A percentile compares a stretch with the other conserved stretches of the same genome.
Evolutionary conservation across 2,797 vertebrate species (phyloP).

Genomic region (Tiaroga cobitis): DNA sequence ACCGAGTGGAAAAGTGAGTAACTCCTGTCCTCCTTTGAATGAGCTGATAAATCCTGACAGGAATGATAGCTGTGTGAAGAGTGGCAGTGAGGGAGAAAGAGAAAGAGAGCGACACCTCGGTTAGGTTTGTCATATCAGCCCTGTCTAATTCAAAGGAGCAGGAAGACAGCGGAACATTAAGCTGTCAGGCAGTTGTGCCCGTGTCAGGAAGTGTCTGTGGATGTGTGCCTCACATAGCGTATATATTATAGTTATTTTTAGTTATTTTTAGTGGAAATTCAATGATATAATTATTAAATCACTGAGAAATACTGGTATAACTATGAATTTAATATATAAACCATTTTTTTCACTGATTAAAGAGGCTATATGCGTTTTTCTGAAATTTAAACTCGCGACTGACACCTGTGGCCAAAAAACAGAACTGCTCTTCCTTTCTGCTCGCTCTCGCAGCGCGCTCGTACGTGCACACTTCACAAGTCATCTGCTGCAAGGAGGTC

Average conservation of each 20-base stretch:
- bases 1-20: conserved; percentile 20
- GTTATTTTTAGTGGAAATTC: neutral
- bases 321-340: neutral
- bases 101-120: conserved; percentile 39
- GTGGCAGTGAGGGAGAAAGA: neutral
- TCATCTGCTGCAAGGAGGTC: no score
- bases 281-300: neutral
- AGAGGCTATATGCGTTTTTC: no score
- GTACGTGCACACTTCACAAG: no score
- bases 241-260: neutral
- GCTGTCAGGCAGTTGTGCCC: conserved; percentile 67
- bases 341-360: neutral
- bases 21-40: conserved; percentile 10
- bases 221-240: neutral
- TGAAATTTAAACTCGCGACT: no score
- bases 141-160: conserved; percentile 61
- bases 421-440: no score
- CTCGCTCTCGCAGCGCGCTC: no score
- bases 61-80: conserved; percentile 16
- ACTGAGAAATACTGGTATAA: neutral
- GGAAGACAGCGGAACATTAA: conserved; percentile 73
- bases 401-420: no score
- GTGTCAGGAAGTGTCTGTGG: conserved; percentile 27
- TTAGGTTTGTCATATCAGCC: conserved; percentile 64
- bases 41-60: conserved; percentile 34